phyloP scores from a whole-genome alignment of 2,797 vertebrate species.

The Choloepus didactylus region DNA sequence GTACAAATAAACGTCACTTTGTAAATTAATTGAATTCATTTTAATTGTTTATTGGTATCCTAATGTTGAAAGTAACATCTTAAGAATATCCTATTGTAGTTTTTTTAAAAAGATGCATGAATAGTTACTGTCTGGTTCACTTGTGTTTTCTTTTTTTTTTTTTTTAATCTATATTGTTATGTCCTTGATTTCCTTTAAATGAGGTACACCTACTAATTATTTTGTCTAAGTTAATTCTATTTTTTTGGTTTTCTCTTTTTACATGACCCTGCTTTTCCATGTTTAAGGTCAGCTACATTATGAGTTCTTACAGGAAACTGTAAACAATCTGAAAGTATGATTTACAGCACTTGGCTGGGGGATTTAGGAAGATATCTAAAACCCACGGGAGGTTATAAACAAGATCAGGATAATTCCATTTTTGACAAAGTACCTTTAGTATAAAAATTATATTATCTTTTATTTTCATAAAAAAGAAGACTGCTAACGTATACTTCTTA shows the following conservation, averaged over 20 bases:
- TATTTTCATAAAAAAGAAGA: not conserved
- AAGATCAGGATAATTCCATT: not conserved
- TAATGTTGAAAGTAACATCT: not conserved
- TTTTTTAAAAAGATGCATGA: not conserved
- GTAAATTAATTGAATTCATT: not conserved
- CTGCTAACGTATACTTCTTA: not conserved
- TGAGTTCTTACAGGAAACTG: not conserved
- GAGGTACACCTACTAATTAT: not conserved
- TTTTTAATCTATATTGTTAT: not conserved
- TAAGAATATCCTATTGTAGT: not conserved
- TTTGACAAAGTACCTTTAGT: slow-evolving; percentile 8
- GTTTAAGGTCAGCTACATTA: not conserved
- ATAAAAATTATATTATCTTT: not conserved
- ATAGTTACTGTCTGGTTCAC: not conserved
- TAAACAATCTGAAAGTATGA: not conserved
- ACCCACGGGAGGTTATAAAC: not conserved
- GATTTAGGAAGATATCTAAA: slow-evolving; percentile 37
- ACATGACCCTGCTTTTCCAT: not conserved
- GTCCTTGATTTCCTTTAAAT: not conserved
- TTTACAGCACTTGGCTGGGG: not conserved
- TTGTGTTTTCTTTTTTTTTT: not conserved
- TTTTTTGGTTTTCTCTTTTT: not conserved
- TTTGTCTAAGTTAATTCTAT: not conserved
- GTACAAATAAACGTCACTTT: not conserved
- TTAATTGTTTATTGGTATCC: not conserved